Evolutionary conservation across 2,797 vertebrate species (phyloP).

Genomic region (Babyrousa celebensis): DNA sequence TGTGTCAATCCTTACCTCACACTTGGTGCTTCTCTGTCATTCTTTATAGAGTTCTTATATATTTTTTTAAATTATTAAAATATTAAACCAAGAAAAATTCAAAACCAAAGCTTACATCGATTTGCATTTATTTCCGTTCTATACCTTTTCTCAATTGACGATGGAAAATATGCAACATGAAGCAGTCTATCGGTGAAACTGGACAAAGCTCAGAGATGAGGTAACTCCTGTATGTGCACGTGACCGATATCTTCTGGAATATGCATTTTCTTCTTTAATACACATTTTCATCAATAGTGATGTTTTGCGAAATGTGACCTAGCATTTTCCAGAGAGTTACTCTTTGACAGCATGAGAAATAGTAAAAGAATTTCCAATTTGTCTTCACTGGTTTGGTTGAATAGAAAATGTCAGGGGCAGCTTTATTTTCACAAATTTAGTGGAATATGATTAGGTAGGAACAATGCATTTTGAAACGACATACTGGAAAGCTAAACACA

Average conservation of each 20-base stretch:
- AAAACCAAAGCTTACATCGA: not conserved
- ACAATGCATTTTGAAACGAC: constrained; percentile 72
- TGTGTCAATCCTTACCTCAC: not conserved
- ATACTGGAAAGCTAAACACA: not conserved
- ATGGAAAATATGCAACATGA: not conserved
- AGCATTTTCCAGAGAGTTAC: constrained; percentile 67
- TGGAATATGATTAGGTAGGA: constrained; percentile 65
- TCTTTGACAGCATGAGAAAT: constrained; percentile 76
- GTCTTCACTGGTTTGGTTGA: constrained; percentile 78
- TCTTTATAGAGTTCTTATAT: not conserved
- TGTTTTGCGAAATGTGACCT: constrained; percentile 9
- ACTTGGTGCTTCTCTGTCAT: not conserved
- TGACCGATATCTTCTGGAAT: constrained; percentile 6
- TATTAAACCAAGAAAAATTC: not conserved
- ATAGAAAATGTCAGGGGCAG: constrained; percentile 80
- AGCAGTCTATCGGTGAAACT: not conserved
- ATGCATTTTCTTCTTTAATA: constrained; percentile 10
- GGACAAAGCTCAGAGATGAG: not conserved
- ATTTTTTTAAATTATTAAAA: not conserved
- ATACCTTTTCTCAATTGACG: not conserved
- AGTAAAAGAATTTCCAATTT: constrained; percentile 84
- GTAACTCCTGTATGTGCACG: not conserved
- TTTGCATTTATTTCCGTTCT: not conserved
- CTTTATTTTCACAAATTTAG: constrained; percentile 75
- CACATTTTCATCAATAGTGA: constrained; percentile 45